Evolutionary conservation across 2,888 invertebrate genomes (phyloP), one percentile per base, ranked within the genome.

Genomic region (Pheosia tremula): DNA sequence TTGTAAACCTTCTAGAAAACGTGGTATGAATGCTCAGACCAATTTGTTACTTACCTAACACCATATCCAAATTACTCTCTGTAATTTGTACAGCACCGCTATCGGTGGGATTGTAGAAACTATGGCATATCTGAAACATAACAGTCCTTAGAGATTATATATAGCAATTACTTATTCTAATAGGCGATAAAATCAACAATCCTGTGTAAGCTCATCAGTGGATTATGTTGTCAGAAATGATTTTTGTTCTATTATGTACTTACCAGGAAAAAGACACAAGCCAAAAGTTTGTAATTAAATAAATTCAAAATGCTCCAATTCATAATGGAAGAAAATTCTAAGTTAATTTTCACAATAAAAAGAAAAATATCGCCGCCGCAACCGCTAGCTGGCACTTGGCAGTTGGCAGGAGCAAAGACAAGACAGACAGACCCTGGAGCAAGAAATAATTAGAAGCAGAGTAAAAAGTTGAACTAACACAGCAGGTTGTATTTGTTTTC

Each of bases 1-100:
- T 38, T 53, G 38, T 43, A 36, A 63, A 59, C 36, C 47, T 69
- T 71, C 64, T 61, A 69, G 65, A 72, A 78, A 70, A 73, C 65
- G 69, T 71, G 67, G 63, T 36, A 36, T 67, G 52, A 61, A 60
- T 10, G 58, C 11, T 53, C 62, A 68, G 60, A 64, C 24, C 24
- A 24, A 24, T 66, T 63, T 66, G 56, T 59, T 65, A 82, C 95
- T 95, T 91, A 97, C 98, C 97, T 95, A 98, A 94, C 71, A 96
- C 96, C 95, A 96, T 96, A 93, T 97, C 97, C 93, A 98, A 95
- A 93, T 97, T 97, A 85, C 96, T 95, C 88, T 96, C 95, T 69
- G 96, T 97, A 83, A 98, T 95, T 85, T 97, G 95, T 61, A 97
- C 96, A 69, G 98, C 97, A 64, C 97, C 97, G 88, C 97, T 97